Conservation (phyloP, 2,113 vertebrate species). For the Zosterops pallidus region DNA sequence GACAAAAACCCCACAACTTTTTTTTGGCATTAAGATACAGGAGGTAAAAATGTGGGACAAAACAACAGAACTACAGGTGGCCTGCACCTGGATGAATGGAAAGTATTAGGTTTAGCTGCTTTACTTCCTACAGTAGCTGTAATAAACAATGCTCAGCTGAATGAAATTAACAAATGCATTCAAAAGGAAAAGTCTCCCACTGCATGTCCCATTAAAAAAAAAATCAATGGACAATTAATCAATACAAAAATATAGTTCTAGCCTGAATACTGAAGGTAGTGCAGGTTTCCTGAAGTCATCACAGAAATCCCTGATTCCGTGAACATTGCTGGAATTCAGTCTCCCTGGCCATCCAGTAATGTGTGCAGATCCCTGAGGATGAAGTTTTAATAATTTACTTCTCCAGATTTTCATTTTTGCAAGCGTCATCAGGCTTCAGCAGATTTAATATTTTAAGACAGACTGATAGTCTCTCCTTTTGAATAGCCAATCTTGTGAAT, state of each 20-base stretch:
- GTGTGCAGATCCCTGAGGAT: not conserved
- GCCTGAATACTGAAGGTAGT: not conserved
- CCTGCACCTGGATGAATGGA: conserved; percentile 67
- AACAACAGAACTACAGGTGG: conserved; percentile 60
- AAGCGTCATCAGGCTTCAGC: conserved; percentile 4
- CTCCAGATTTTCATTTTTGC: not conserved
- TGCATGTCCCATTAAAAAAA: not conserved
- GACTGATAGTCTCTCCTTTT: conserved; percentile 73
- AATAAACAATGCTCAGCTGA: conserved; percentile 38
- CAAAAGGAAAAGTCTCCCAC: conserved; percentile 24
- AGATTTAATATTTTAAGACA: conserved; percentile 75
- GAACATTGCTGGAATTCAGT: not conserved
- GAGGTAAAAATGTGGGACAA: not conserved
- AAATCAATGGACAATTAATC: not conserved
- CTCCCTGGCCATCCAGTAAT: not conserved
- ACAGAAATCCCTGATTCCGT: not conserved
- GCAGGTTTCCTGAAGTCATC: not conserved
- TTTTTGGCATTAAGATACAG: not conserved
- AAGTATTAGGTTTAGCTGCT: conserved; percentile 6
- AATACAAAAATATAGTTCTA: not conserved
- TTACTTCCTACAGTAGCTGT: conserved; percentile 61
- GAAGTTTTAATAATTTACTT: not conserved
- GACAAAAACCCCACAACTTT: not conserved
- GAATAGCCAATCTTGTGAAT: conserved; percentile 79
- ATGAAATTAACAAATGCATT: conserved; percentile 22